A percentile compares a stretch with the other conserved stretches of the same genome.
Evolutionary conservation across 1,140 invertebrate species (phyloP).

Genomic region (Phenacoccus solenopsis): DNA sequence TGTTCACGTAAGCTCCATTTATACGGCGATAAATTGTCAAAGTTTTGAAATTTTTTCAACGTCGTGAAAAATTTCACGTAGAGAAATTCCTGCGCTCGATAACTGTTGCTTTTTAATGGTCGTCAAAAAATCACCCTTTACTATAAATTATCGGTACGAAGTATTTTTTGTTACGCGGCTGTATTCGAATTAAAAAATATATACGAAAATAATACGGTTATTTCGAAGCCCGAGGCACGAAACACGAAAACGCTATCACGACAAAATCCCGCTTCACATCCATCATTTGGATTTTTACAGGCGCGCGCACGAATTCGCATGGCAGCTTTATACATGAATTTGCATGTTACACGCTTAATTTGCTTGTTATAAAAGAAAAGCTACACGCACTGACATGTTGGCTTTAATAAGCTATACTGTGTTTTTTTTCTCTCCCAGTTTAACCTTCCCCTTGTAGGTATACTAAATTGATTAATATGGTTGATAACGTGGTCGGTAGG

Average conservation of each 20-base stretch:
- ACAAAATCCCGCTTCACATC: constrained; percentile 14
- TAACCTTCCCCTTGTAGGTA: background rate
- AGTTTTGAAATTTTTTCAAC: too few relatives aligned
- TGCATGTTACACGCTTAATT: constrained; percentile 17
- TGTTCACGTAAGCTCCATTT: too few relatives aligned
- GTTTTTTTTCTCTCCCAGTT: background rate
- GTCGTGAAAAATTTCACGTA: too few relatives aligned
- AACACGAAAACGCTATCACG: constrained; percentile 13
- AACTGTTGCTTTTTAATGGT: background rate
- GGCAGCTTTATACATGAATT: constrained; percentile 5
- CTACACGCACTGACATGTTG: constrained; percentile 15
- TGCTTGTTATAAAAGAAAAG: constrained; percentile 15
- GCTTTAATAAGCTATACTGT: constrained; percentile 10
- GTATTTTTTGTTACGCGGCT: background rate
- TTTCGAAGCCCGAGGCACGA: constrained; percentile 7
- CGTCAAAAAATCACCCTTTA: background rate
- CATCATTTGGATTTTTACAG: constrained; percentile 15
- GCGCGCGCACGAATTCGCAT: background rate
- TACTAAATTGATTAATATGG: background rate
- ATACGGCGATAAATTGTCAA: too few relatives aligned
- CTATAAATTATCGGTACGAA: background rate
- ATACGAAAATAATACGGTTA: background rate
- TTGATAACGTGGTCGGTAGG: background rate
- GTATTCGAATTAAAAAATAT: background rate
- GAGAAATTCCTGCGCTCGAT: too few relatives aligned